These are phyloP conservation scores for Brachionus rotundiformis DNA, from an alignment of 1,140 invertebrate species.

Conservation along the genomic window DNA sequence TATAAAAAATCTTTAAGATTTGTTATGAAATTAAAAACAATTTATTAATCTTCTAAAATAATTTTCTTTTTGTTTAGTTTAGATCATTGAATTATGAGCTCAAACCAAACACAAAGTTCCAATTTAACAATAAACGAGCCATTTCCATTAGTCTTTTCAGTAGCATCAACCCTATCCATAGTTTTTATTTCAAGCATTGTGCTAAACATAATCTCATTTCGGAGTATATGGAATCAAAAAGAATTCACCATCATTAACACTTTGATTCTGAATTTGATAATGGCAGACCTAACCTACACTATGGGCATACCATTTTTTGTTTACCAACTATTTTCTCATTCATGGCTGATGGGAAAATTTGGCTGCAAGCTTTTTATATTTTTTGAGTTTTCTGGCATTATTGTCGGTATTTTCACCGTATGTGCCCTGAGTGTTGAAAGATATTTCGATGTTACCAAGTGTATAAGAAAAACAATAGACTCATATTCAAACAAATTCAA, in stretches of 20 bases:
- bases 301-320: slow-evolving; percentile 46
- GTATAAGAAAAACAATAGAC: neutral
- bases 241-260: slow-evolving; percentile 23
- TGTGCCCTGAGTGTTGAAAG: slow-evolving; percentile 37
- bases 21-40: too few species aligned
- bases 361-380: slow-evolving; percentile 40
- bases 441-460: slow-evolving; percentile 43
- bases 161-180: neutral
- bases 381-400: slow-evolving; percentile 26
- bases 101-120: neutral
- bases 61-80: too few species aligned
- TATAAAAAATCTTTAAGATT: too few species aligned
- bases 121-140: slow-evolving; percentile 20
- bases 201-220: slow-evolving; percentile 18
- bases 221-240: slow-evolving; percentile 14
- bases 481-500: slow-evolving; percentile 43
- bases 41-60: too few species aligned
- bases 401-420: slow-evolving; percentile 34
- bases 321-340: slow-evolving; percentile 2
- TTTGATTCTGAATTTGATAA: slow-evolving; percentile 23
- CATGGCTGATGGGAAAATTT: slow-evolving; percentile 11
- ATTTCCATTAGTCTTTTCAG: neutral
- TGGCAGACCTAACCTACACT: slow-evolving; percentile 39
- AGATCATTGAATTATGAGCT: neutral
- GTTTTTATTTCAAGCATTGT: slow-evolving; percentile 26